Percentiles rank a stretch among this genome's conserved stretches.
Conservation (phyloP, 2,113 vertebrate species). For the Nycticryphes semicollaris region DNA sequence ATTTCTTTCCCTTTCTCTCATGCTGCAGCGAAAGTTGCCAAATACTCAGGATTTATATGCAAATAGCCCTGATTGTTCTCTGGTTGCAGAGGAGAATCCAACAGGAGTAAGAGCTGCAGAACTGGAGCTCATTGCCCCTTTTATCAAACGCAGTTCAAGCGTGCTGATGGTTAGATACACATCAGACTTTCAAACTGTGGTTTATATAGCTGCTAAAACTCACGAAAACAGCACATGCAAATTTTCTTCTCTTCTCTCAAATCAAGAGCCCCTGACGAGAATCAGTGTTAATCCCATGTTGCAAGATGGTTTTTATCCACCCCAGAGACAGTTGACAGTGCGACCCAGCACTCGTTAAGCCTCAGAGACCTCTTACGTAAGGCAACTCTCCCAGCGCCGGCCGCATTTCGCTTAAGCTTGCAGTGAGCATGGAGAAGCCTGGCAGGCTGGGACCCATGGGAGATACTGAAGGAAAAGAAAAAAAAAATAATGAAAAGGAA, state of each 20-base stretch:
- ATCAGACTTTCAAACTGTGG: conserved; percentile 39
- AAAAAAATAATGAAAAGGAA: neutral
- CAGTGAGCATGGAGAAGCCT: neutral
- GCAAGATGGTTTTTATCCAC: conserved; percentile 9
- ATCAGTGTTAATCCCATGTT: conserved; percentile 39
- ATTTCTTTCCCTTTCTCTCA: neutral
- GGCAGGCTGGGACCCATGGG: neutral
- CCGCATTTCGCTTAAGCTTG: conserved; percentile 14
- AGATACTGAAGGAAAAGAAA: neutral
- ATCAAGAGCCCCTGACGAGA: conserved; percentile 45
- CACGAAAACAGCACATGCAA: conserved; percentile 39
- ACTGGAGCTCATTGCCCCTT: conserved; percentile 24
- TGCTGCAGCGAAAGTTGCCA: neutral
- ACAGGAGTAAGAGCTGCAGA: neutral
- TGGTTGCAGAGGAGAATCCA: neutral
- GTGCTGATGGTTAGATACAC: conserved; percentile 42
- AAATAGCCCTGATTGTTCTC: neutral
- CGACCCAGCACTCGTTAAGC: conserved; percentile 9
- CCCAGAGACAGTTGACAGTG: conserved; percentile 47
- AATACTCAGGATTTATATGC: neutral
- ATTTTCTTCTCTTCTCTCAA: conserved; percentile 52
- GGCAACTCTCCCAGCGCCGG: neutral
- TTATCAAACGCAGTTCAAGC: conserved; percentile 33
- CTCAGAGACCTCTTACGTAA: conserved; percentile 46
- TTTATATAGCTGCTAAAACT: conserved; percentile 56